Conservation (phyloP, 2,113 vertebrate species). For the Phylloscopus trochiloides region DNA sequence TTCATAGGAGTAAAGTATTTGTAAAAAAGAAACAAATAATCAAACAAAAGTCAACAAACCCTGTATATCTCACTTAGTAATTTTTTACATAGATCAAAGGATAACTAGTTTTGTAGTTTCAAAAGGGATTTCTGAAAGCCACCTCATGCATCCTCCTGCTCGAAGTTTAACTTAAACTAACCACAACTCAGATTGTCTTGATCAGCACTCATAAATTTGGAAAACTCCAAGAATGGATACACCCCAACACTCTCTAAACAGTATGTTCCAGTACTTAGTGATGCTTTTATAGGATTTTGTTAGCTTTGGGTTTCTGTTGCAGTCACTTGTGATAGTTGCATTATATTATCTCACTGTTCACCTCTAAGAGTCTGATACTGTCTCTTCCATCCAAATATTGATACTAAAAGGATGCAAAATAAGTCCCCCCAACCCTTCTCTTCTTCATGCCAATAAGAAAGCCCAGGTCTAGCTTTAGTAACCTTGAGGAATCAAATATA, state of each 20-base stretch:
- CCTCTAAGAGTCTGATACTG: background rate
- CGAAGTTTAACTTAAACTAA: background rate
- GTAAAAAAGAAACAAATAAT: background rate
- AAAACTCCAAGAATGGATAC: background rate
- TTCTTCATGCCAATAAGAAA: background rate
- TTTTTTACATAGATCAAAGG: background rate
- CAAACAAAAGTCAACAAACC: background rate
- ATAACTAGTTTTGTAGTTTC: background rate
- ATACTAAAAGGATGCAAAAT: background rate
- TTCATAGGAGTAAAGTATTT: background rate
- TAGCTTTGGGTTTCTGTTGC: background rate
- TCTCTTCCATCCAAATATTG: background rate
- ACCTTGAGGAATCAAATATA: background rate
- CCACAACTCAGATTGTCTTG: background rate
- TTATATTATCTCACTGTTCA: background rate
- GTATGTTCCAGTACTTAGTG: accelerated
- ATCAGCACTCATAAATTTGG: background rate
- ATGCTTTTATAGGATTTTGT: background rate
- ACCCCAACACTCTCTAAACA: background rate
- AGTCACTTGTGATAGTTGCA: background rate
- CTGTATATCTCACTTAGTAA: background rate
- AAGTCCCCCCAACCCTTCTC: background rate
- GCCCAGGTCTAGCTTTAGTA: background rate
- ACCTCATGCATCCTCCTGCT: background rate
- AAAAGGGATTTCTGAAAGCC: background rate